A percentile compares a stretch with the other conserved stretches of the same genome.
Conservation (phyloP, 2,888 invertebrate genomes). For the Rhorus exstirpatorius region DNA sequence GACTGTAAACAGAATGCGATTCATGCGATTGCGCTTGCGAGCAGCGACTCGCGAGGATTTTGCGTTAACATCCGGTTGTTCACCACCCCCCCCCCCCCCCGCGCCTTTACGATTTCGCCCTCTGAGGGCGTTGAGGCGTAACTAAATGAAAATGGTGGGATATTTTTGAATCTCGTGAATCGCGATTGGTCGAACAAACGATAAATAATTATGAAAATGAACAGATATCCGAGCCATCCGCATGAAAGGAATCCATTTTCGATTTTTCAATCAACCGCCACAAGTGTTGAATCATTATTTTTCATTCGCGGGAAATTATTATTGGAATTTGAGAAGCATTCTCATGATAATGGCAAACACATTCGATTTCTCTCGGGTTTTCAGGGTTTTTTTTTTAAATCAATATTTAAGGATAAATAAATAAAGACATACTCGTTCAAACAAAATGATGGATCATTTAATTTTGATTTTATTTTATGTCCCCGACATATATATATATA, state of each 20-base stretch:
- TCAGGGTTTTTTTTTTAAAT: too few species aligned
- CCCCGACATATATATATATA: constrained; percentile 77
- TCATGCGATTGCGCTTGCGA: background rate
- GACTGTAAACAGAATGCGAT: constrained; percentile 78
- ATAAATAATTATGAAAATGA: too few species aligned
- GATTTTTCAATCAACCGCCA: too few species aligned
- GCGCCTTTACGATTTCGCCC: constrained; percentile 5
- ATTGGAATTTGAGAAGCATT: too few species aligned
- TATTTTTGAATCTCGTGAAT: constrained; percentile 14
- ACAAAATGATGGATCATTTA: constrained; percentile 72
- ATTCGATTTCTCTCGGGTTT: too few species aligned
- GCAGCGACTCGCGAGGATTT: constrained; percentile 5
- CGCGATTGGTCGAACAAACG: too few species aligned
- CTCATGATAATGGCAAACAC: too few species aligned
- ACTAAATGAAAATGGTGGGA: background rate
- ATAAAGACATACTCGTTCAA: background rate
- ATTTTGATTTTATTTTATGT: constrained; percentile 82
- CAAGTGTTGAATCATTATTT: too few species aligned
- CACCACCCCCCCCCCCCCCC: too few species aligned
- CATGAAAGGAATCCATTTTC: too few species aligned
- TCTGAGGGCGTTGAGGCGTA: background rate
- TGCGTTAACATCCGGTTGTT: constrained; percentile 16
- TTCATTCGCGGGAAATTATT: background rate
- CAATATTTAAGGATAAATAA: too few species aligned
- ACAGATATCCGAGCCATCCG: too few species aligned